These are phyloP conservation scores for Drosophila hydei DNA, from an alignment of 1,140 invertebrate genomes.

Conservation along the genomic window DNA sequence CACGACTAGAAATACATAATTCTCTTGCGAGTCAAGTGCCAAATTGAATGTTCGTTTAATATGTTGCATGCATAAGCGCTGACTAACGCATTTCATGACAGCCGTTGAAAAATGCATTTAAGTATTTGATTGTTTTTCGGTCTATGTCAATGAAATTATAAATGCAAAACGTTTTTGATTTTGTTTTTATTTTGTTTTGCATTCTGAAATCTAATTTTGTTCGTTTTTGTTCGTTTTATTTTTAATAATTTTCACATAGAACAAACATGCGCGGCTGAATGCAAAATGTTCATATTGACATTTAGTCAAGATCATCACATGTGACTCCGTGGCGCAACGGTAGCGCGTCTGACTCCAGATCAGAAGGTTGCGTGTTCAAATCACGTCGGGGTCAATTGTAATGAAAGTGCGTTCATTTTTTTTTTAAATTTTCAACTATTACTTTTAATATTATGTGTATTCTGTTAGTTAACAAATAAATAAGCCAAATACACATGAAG, in stretches of 20 bases:
- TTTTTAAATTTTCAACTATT: not conserved
- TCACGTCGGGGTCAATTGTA: slow-evolving; percentile 94
- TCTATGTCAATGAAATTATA: slow-evolving; percentile 27
- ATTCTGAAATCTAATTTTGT: not conserved
- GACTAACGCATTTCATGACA: slow-evolving; percentile 68
- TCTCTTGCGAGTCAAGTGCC: slow-evolving; percentile 24
- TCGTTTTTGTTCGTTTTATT: no score
- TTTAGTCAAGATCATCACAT: slow-evolving; percentile 36
- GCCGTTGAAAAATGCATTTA: slow-evolving; percentile 62
- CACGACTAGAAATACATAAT: not conserved
- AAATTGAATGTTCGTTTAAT: slow-evolving; percentile 40
- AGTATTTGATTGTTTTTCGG: slow-evolving; percentile 48
- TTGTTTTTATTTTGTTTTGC: slow-evolving; percentile 8
- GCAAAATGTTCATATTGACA: not conserved
- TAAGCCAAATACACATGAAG: not conserved
- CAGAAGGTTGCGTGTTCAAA: slow-evolving; percentile 99
- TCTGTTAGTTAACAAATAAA: not conserved
- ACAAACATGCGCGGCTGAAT: not conserved
- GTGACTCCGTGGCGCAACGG: slow-evolving; percentile 95
- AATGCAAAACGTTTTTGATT: slow-evolving; percentile 3
- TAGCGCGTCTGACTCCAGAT: slow-evolving; percentile 99
- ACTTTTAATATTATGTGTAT: slow-evolving; percentile 7
- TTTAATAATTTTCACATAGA: not conserved
- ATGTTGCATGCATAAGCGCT: slow-evolving; percentile 34
- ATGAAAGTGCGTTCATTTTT: not conserved